These are phyloP conservation scores for Ailuropoda melanoleuca DNA, from an alignment of 2,113 vertebrate genomes.

Conservation along the genomic window DNA sequence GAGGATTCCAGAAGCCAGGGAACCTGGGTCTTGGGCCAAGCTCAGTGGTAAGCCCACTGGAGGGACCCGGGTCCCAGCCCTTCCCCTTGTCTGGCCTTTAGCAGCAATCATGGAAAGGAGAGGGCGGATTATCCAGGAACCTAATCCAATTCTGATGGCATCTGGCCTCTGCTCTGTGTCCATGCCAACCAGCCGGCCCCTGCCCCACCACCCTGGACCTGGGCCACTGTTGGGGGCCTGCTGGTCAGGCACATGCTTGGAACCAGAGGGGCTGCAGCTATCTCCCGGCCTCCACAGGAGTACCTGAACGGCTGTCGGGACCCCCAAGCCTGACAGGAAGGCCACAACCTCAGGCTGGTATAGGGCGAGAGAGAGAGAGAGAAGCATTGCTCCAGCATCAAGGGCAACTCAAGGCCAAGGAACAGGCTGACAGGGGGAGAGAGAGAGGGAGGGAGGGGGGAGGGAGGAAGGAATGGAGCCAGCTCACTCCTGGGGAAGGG, in stretches of 20 bases:
- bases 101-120: slow-evolving; percentile 23
- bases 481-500: background rate
- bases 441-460: background rate
- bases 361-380: slow-evolving; percentile 82
- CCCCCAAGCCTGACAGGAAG: slow-evolving; percentile 85
- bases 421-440: background rate
- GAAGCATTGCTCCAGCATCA: background rate
- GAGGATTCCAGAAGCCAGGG: background rate
- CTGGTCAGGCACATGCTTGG: background rate
- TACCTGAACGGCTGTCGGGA: slow-evolving; percentile 86
- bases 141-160: slow-evolving; percentile 74
- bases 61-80: background rate
- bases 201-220: background rate
- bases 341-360: slow-evolving; percentile 87
- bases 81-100: slow-evolving; percentile 5
- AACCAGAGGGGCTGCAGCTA: background rate
- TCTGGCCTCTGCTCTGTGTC: slow-evolving; percentile 74
- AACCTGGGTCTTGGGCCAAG: background rate
- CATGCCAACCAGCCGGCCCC: slow-evolving; percentile 22
- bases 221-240: background rate
- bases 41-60: background rate
- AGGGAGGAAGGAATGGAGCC: background rate
- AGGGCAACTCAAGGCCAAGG: slow-evolving; percentile 40
- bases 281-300: background rate
- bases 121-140: slow-evolving; percentile 36